Evolutionary conservation across 2,113 vertebrate species (phyloP), one percentile per base, ranked within the genome.

Genomic region (Corythornis vintsioides): DNA sequence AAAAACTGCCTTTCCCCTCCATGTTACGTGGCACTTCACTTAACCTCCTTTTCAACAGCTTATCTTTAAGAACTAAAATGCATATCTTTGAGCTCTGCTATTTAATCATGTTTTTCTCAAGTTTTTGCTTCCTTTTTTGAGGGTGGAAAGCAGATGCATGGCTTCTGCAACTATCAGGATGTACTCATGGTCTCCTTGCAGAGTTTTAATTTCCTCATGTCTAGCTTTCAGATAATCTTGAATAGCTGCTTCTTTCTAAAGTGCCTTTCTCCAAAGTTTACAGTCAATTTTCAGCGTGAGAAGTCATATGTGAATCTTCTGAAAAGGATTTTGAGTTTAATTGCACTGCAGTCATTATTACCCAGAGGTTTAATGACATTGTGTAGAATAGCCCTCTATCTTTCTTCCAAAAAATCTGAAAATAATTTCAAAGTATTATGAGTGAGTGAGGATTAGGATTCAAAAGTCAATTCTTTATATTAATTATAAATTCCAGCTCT

Each of bases 211-310:
- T 92, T 92, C 74, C 77, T 92, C 25, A 86, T 88, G n/a, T 79
- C 42, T 75, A 57, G 50, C 59, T 93, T 95, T 96, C 63, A 88
- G 81, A 92, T 47, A 47, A 96, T 55, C 47, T 87, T 64, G 43
- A 90, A 28, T 45, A 90, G 65, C 25, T 87, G 86, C 57, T 80
- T 43, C 65, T 82, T 66, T 82, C 67, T 72, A 5, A 93, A 84
- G 47, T 52, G 18, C 8, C 33, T 13, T 69, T 91, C 63, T 82
- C 29, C 24, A 17, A 78, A 63, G n/a, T 19, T 84, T 56, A 73
- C 11, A 83, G 70, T 38, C 55, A 83, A 50, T 42, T 94, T 92
- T 87, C 63, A 82, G 17, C 63, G 28, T 71, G 20, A 65, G 55
- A 89, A 82, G 55, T 90, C 13, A 31, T 15, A 56, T 12, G 33